A percentile compares a stretch with the other conserved stretches of the same genome.
phyloP scores from a whole-genome alignment of 2,113 vertebrate genomes.

The Condylura cristata region DNA sequence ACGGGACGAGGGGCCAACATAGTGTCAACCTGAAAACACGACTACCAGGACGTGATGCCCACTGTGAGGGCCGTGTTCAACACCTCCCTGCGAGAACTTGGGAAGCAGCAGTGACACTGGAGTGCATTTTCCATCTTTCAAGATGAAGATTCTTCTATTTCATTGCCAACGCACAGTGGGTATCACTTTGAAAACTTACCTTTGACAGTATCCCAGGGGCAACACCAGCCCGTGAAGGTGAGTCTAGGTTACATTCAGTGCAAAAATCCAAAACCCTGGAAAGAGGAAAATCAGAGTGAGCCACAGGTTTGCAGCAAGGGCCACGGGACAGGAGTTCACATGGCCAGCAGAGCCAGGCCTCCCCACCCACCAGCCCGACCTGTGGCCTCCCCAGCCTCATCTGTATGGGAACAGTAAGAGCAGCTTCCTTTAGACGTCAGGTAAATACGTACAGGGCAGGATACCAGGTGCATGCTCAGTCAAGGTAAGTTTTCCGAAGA shows the following conservation, averaged over 20 bases:
- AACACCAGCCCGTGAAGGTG: conserved; percentile 82
- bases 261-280: conserved; percentile 84
- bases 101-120: background rate
- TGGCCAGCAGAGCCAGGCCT: background rate
- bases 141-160: background rate
- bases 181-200: conserved; percentile 81
- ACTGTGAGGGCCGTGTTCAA: background rate
- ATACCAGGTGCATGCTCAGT: background rate
- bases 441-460: background rate
- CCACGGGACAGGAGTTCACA: background rate
- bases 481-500: conserved; percentile 34
- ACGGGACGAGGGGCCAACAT: background rate
- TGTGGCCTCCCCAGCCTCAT: background rate
- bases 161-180: background rate
- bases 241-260: conserved; percentile 89
- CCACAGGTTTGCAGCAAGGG: background rate
- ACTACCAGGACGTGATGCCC: background rate
- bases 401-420: background rate
- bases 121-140: background rate
- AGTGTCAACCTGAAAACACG: background rate
- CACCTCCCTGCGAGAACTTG: background rate
- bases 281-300: conserved; percentile 49
- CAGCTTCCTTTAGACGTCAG: background rate
- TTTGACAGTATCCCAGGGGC: conserved; percentile 87
- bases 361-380: background rate